Conservation (phyloP, 2,888 invertebrate species). For the Drosophila helvetica region DNA sequence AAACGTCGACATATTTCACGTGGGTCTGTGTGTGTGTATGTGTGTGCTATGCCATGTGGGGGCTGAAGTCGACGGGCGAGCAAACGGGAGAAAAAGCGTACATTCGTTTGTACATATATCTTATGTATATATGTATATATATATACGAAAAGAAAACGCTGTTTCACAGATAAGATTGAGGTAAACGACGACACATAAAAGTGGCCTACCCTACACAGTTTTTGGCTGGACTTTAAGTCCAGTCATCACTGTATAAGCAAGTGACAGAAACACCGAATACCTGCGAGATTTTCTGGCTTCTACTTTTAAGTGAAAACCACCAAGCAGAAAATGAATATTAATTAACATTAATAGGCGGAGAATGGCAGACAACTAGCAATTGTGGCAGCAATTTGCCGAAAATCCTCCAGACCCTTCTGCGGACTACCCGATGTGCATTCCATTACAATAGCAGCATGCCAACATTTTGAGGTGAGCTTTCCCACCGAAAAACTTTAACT, state of each 20-base stretch:
- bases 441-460: constrained; percentile 62
- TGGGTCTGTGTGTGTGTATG: constrained; percentile 16
- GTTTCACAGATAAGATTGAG: constrained; percentile 33
- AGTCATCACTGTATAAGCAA: no score
- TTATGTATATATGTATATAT: not conserved
- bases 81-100: constrained; percentile 19
- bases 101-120: not conserved
- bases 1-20: constrained; percentile 74
- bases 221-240: no score
- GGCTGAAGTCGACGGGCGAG: constrained; percentile 36
- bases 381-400: constrained; percentile 39
- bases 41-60: not conserved
- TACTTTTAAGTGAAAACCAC: constrained; percentile 9
- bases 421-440: constrained; percentile 58
- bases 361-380: constrained; percentile 45
- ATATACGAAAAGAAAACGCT: constrained; percentile 6
- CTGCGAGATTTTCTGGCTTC: constrained; percentile 4
- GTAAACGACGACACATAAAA: constrained; percentile 62
- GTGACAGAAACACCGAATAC: not conserved
- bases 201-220: constrained; percentile 49
- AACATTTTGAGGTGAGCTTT: constrained; percentile 45
- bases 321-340: not conserved
- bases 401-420: constrained; percentile 12
- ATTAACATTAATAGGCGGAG: constrained; percentile 41
- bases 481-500: constrained; percentile 30